Evolutionary conservation across 2,797 vertebrate species (phyloP), one percentile per base, ranked within the genome.

Genomic region (Sitta carolinensis): DNA sequence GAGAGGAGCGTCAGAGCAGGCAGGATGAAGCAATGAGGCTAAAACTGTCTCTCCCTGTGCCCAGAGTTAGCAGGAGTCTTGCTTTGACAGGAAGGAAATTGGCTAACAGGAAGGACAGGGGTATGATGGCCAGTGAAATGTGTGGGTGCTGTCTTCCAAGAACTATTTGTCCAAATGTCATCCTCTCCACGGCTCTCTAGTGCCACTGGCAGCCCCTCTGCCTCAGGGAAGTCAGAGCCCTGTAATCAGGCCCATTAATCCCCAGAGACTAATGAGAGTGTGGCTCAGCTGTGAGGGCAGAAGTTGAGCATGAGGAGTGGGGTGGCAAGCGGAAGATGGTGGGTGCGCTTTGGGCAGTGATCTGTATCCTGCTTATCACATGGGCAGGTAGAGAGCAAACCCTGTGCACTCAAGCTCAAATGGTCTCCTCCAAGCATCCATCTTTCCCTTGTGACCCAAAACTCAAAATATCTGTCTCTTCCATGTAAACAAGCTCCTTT

Each of bases 121-220:
- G 25, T 47, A 19, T 82, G 70, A 69, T 70, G 62, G 52, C 27
- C 43, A 26, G n/a, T 66, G 69, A 91, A 85, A 89, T 9, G 51
- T 3, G 26, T 85, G 87, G 81, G 86, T 77, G 50, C 52, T 4
- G 2, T 64, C 79, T 93, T 93, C 72, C 54, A 92, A 77, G 64
- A 93, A 77, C 61, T 32, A 17, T 51, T 74, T 84, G 69, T 26
- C 23, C 42, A 83, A 67, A 45, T 5, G 1, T 55, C 45, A 51
- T 30, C 8, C 5, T 13, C 3, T 8, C 5, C 7, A 1, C 1
- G 1, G 27, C 29, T 74, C 17, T 21, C 7, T 17, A 22, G 19
- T 23, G 42, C 52, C 18, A 13, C 68, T 38, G 42, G 42, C 10
- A 5, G 69, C 32, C 40, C 19, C 20, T 73, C 59, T 90, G 75